Percentiles rank a stretch among this genome's conserved stretches.
These are phyloP conservation scores for Pollenia labialis DNA, from an alignment of 2,888 invertebrate genomes.

Conservation along the genomic window DNA sequence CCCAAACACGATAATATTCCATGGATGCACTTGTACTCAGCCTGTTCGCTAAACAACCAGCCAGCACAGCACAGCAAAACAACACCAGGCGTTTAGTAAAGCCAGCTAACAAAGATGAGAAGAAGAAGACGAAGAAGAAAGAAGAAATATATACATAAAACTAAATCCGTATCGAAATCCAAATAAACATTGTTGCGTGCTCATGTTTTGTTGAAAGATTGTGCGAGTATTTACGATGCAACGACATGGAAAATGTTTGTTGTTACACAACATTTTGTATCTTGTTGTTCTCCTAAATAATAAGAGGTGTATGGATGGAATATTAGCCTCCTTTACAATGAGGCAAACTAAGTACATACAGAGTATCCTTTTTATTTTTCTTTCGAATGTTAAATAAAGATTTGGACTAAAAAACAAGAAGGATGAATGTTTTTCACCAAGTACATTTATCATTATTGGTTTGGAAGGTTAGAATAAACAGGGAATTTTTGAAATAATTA, in stretches of 20 bases:
- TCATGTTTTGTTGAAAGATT: slow-evolving; percentile 73
- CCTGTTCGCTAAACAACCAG: slow-evolving; percentile 20
- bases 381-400: neutral
- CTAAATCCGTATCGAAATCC: slow-evolving; percentile 59
- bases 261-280: slow-evolving; percentile 69
- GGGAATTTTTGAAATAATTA: slow-evolving; percentile 26
- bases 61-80: slow-evolving; percentile 27
- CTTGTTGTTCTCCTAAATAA: slow-evolving; percentile 52
- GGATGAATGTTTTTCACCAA: slow-evolving; percentile 16
- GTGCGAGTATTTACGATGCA: slow-evolving; percentile 73
- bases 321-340: slow-evolving; percentile 17
- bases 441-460: slow-evolving; percentile 44
- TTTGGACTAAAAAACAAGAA: neutral
- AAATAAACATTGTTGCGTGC: slow-evolving; percentile 73
- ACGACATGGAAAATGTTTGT: slow-evolving; percentile 73
- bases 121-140: slow-evolving; percentile 19
- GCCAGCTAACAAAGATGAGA: slow-evolving; percentile 8
- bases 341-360: neutral
- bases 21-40: slow-evolving; percentile 62
- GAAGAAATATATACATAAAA: slow-evolving; percentile 14
- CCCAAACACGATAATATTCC: slow-evolving; percentile 68
- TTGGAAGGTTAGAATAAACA: neutral
- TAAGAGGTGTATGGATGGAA: slow-evolving; percentile 45
- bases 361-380: slow-evolving; percentile 9
- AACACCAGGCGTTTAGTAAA: slow-evolving; percentile 24